These are phyloP conservation scores for Narcine bancroftii DNA, from an alignment of 2,113 vertebrate species.

Conservation along the genomic window DNA sequence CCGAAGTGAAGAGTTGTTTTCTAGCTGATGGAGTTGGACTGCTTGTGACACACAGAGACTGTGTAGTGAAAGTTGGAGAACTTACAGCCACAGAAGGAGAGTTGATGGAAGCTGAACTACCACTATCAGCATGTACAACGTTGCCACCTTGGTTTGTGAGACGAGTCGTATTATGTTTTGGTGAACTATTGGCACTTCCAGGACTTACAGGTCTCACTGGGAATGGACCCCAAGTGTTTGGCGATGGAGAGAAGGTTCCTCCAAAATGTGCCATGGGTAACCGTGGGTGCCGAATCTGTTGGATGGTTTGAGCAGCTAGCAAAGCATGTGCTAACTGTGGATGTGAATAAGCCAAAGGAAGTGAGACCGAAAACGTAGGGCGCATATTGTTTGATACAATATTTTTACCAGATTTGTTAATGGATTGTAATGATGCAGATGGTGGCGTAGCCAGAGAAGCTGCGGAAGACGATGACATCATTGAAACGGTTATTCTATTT, in stretches of 20 bases:
- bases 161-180: conserved; percentile 77
- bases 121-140: conserved; percentile 55
- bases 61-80: conserved; percentile 60
- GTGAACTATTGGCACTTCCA: conserved; percentile 85
- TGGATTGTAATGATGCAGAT: conserved; percentile 73
- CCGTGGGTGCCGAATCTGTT: conserved; percentile 94
- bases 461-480: conserved; percentile 73
- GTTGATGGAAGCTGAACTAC: conserved; percentile 53
- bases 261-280: conserved; percentile 96
- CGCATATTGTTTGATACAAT: conserved; percentile 74
- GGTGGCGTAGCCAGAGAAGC: conserved; percentile 78
- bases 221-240: conserved; percentile 96
- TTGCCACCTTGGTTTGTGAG: conserved; percentile 57
- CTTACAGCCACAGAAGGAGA: conserved; percentile 59
- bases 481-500: conserved; percentile 76
- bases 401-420: conserved; percentile 80
- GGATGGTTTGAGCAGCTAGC: conserved; percentile 94
- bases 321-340: conserved; percentile 79
- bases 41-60: conserved; percentile 56
- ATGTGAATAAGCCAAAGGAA: conserved; percentile 88
- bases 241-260: conserved; percentile 85
- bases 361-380: conserved; percentile 83
- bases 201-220: conserved; percentile 93
- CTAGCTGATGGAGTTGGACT: conserved; percentile 77
- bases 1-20: conserved; percentile 83